Evolutionary conservation across 2,113 vertebrate species (phyloP).

Genomic region (Meriones unguiculatus): DNA sequence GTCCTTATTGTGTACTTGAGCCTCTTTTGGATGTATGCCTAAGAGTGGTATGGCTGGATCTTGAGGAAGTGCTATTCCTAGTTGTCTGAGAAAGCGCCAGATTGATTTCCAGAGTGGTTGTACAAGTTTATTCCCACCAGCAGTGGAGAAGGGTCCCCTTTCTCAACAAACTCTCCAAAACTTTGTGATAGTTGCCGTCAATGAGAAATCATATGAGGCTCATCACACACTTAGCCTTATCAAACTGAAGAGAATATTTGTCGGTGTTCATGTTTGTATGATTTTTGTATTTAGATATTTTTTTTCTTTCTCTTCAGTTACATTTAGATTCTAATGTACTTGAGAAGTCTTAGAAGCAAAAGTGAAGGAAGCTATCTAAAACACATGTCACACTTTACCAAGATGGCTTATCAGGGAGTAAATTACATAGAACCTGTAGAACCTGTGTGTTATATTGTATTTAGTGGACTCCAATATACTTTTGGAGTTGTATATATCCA

Average conservation of each 20-base stretch:
- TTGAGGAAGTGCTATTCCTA: no score
- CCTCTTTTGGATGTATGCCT: no score
- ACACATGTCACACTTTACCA: not conserved
- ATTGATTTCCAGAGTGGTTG: no score
- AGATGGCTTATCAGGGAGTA: not conserved
- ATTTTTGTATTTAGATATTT: not conserved
- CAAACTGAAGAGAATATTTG: not conserved
- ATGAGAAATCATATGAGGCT: not conserved
- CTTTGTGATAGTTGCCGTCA: not conserved
- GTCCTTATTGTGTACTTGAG: no score
- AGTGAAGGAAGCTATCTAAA: not conserved
- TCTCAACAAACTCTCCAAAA: not conserved
- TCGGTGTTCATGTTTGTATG: not conserved
- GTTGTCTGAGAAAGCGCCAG: no score
- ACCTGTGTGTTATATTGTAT: not conserved
- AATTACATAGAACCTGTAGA: not conserved
- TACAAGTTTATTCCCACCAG: no score
- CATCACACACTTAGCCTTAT: not conserved
- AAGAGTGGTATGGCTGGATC: no score
- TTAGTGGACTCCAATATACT: not conserved
- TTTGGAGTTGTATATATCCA: not conserved
- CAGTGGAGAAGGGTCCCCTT: no score
- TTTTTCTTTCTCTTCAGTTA: not conserved
- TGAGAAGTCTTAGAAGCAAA: not conserved
- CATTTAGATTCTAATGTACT: no score